These are phyloP conservation scores for Engystomops pustulosus DNA, from an alignment of 2,113 vertebrate species.

Conservation along the genomic window DNA sequence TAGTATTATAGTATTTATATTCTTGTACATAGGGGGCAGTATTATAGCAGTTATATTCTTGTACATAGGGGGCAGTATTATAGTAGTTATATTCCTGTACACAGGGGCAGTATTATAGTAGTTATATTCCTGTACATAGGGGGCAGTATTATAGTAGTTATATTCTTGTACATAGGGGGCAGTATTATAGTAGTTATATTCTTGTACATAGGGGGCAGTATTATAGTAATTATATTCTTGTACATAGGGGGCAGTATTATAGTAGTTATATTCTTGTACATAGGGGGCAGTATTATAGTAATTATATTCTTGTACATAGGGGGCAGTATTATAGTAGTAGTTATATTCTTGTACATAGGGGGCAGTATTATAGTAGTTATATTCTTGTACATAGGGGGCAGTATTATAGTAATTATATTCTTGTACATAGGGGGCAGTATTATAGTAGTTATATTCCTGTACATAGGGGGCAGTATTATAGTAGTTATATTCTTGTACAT, in stretches of 20 bases:
- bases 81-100: too few species aligned
- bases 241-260: not conserved
- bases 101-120: too few species aligned
- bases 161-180: conserved; percentile 1
- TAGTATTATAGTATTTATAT: too few species aligned
- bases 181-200: not conserved
- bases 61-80: too few species aligned
- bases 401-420: conserved; percentile 3
- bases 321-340: not conserved
- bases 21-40: too few species aligned
- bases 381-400: conserved; percentile 1
- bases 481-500: not conserved
- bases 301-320: conserved; percentile 2
- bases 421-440: not conserved
- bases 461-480: not conserved
- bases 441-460: not conserved
- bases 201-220: not conserved
- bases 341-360: not conserved
- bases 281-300: not conserved
- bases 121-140: too few species aligned
- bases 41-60: too few species aligned
- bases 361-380: conserved; percentile 5
- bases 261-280: not conserved
- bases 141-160: not conserved
- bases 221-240: not conserved